These are phyloP conservation scores for Astatotilapia flaviijosephi DNA, from an alignment of 2,113 vertebrate genomes.

Conservation along the genomic window DNA sequence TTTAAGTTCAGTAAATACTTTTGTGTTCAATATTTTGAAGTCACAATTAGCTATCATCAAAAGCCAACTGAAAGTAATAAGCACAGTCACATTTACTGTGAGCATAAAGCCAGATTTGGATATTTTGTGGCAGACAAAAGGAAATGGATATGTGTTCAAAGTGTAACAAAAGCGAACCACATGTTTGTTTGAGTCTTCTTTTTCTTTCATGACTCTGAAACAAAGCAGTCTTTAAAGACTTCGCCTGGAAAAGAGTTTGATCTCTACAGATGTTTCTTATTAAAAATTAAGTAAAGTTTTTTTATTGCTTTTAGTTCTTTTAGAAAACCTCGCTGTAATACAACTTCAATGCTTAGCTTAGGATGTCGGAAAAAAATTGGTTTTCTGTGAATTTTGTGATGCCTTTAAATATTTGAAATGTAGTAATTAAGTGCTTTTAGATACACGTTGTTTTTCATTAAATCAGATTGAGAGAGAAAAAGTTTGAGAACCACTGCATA, in stretches of 20 bases:
- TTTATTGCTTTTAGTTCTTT: background rate
- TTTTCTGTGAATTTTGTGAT: background rate
- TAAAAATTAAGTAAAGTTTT: background rate
- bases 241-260: background rate
- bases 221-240: background rate
- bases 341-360: background rate
- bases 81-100: background rate
- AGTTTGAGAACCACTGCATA: background rate
- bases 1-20: background rate
- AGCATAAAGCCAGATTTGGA: background rate
- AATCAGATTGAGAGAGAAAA: background rate
- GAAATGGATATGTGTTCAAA: background rate
- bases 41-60: background rate
- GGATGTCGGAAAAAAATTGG: background rate
- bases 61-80: background rate
- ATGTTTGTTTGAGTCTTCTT: background rate
- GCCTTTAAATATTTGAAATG: background rate
- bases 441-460: background rate
- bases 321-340: background rate
- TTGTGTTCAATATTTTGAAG: background rate
- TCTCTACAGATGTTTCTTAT: background rate
- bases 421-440: background rate
- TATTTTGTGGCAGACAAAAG: background rate
- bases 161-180: background rate
- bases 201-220: background rate